phyloP scores from a whole-genome alignment of 2,888 invertebrate genomes.

The Noctua janthe region DNA sequence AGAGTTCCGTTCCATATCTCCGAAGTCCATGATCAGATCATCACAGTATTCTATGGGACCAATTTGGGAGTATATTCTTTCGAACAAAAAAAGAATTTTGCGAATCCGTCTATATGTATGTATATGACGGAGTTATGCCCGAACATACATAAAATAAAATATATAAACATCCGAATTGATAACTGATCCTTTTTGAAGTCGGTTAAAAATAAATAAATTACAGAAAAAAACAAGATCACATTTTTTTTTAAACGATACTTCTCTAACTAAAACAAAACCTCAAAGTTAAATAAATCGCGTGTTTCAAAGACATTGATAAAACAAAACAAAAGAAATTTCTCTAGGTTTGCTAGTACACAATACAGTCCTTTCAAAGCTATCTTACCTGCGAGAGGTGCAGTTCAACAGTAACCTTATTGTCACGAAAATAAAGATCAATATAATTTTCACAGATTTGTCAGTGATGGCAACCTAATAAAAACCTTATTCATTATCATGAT shows the following conservation, averaged over 20 bases:
- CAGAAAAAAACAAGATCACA: not conserved
- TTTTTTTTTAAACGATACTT: not conserved
- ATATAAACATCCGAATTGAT: too few species aligned
- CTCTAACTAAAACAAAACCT: not conserved
- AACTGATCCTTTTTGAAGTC: too few species aligned
- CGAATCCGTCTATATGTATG: too few species aligned
- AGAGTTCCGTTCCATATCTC: too few species aligned
- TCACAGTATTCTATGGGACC: too few species aligned
- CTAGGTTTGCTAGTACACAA: conserved; percentile 28
- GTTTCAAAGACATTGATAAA: conserved; percentile 34
- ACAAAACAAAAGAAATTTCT: conserved; percentile 40
- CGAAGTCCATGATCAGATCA: too few species aligned
- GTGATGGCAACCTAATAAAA: not conserved
- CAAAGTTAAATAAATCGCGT: conserved; percentile 41
- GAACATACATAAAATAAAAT: too few species aligned
- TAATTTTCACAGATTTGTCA: not conserved
- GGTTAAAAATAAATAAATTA: not conserved
- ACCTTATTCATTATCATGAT: not conserved
- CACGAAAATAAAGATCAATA: not conserved
- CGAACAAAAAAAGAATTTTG: too few species aligned
- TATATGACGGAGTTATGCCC: too few species aligned
- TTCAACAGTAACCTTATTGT: not conserved
- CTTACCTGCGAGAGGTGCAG: not conserved
- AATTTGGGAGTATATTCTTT: too few species aligned
- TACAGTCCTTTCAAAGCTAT: not conserved